Evolutionary conservation across 2,113 vertebrate species (phyloP).

Genomic region (Apaloderma vittatum): DNA sequence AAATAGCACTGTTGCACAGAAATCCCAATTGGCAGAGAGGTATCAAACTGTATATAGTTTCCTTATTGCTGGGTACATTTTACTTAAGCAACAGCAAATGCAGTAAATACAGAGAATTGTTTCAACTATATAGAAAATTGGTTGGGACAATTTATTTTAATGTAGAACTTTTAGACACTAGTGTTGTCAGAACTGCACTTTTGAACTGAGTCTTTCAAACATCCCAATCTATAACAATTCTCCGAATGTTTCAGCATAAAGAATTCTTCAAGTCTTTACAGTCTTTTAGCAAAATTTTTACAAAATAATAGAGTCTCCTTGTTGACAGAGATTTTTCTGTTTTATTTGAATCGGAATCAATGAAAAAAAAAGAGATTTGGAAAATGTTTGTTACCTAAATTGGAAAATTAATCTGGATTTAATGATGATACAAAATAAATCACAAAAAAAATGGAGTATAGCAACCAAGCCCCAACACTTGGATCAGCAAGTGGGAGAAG

Average conservation of each 20-base stretch:
- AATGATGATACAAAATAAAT: rapidly evolving
- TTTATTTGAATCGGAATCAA: neutral
- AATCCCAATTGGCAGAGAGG: neutral
- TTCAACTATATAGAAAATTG: neutral
- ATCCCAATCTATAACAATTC: neutral
- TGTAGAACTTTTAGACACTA: neutral
- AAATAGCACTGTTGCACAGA: neutral
- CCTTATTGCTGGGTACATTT: neutral
- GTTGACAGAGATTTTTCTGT: neutral
- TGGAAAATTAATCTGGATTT: neutral
- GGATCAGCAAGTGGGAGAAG: neutral
- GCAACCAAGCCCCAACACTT: neutral
- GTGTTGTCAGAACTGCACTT: neutral
- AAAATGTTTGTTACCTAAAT: neutral
- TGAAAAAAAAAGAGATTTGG: neutral
- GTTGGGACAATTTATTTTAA: neutral
- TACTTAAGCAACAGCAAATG: neutral
- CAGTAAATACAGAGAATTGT: neutral
- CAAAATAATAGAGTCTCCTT: neutral
- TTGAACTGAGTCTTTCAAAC: neutral
- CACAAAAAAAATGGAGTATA: neutral
- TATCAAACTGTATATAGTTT: neutral
- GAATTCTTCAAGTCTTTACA: neutral
- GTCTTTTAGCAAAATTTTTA: neutral
- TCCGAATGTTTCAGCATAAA: neutral